A percentile compares a stretch with the other conserved stretches of the same genome.
Conservation (phyloP, 2,888 invertebrate species). For the Leptopilina drosophilae region DNA sequence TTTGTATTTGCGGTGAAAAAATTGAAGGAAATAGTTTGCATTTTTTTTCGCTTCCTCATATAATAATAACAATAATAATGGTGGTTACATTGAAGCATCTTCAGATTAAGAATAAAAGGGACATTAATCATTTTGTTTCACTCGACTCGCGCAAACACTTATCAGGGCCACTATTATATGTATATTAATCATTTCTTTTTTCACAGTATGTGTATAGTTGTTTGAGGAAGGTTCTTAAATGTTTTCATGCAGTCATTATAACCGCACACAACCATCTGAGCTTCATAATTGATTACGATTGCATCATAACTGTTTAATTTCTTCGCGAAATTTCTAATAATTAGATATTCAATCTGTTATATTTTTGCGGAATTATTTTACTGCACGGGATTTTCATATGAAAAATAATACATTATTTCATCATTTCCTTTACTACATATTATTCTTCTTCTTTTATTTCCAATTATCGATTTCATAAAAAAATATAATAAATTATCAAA, state of each 20-base stretch:
- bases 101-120: background rate
- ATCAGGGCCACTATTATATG: conserved; percentile 12
- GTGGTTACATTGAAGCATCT: background rate
- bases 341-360: background rate
- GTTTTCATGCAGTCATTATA: background rate
- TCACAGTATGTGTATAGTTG: background rate
- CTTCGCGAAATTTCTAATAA: conserved; percentile 7
- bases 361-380: no score
- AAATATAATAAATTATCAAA: no score
- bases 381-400: no score
- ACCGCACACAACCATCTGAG: background rate
- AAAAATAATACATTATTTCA: no score
- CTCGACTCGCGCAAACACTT: background rate
- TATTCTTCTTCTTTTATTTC: no score
- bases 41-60: background rate
- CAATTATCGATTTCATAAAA: no score
- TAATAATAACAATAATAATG: no score
- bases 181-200: conserved; percentile 17
- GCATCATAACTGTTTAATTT: conserved; percentile 1
- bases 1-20: background rate
- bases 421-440: no score
- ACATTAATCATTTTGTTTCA: conserved; percentile 9
- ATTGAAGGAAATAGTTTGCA: background rate
- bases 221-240: background rate
- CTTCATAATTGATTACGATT: background rate